Evolutionary conservation across 2,888 invertebrate genomes (phyloP).

Genomic region (Zonitis immaculata): DNA sequence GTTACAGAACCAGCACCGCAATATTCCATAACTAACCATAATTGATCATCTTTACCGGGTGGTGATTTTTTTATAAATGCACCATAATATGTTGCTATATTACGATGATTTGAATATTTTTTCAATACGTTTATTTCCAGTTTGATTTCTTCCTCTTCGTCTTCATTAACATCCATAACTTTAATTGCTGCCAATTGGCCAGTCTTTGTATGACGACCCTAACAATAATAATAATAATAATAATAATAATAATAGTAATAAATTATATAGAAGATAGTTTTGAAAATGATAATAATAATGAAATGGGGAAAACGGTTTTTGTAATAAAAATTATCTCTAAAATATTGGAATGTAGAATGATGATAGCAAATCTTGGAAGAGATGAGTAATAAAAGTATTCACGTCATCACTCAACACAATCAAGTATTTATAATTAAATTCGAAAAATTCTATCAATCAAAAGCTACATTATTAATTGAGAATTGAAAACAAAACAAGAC

Average conservation of each 20-base stretch:
- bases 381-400: background rate
- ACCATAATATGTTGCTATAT: conserved; percentile 99
- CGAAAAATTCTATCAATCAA: no score
- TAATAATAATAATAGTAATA: no score
- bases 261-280: no score
- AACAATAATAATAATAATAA: no score
- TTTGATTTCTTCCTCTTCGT: conserved; percentile 99
- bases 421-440: background rate
- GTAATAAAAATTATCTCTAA: background rate
- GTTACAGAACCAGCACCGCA: conserved; percentile 99
- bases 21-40: conserved; percentile 99
- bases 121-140: conserved; percentile 99
- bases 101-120: conserved; percentile 97
- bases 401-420: background rate
- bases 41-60: conserved; percentile 97
- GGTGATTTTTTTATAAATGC: conserved; percentile 99
- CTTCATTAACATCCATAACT: conserved; percentile 99
- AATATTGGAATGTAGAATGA: background rate
- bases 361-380: background rate
- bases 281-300: no score
- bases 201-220: conserved; percentile 99
- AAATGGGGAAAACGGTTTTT: conserved; percentile 1
- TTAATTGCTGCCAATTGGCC: conserved; percentile 99
- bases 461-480: no score
- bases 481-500: no score